phyloP scores from a whole-genome alignment of 2,797 vertebrate genomes.

The Trichosurus vulpecula region DNA sequence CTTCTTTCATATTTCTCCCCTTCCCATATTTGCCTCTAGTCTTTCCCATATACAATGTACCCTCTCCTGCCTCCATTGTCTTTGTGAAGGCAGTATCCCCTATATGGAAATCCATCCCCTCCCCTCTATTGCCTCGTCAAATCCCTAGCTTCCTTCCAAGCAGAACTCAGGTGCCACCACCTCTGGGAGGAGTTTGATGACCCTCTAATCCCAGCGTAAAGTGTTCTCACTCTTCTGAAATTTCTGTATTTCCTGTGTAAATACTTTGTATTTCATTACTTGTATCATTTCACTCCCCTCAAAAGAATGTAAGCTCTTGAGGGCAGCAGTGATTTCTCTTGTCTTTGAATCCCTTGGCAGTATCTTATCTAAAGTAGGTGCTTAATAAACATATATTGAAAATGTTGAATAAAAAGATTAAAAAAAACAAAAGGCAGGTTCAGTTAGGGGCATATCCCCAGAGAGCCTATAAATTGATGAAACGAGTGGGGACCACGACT shows the following conservation, averaged over 20 bases:
- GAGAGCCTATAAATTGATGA: background rate
- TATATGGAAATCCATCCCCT: background rate
- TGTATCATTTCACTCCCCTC: background rate
- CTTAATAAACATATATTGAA: background rate
- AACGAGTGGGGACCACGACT: background rate
- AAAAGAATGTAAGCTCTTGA: background rate
- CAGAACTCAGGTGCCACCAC: background rate
- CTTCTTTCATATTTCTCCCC: background rate
- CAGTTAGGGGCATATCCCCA: background rate
- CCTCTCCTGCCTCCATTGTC: background rate
- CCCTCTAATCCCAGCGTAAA: background rate
- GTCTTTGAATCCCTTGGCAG: background rate
- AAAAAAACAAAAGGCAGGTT: background rate
- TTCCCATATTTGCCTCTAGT: background rate
- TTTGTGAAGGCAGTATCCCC: too few relatives aligned
- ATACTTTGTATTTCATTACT: background rate
- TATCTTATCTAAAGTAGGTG: background rate
- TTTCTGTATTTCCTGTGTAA: background rate
- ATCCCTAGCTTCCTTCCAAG: background rate
- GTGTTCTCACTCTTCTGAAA: background rate
- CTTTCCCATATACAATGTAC: background rate
- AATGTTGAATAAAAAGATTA: background rate
- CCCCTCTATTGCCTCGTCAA: background rate
- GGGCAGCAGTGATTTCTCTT: background rate
- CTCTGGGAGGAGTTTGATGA: background rate